These are phyloP conservation scores for Acanthoscelides obtectus DNA, from an alignment of 2,888 invertebrate genomes.

Conservation along the genomic window DNA sequence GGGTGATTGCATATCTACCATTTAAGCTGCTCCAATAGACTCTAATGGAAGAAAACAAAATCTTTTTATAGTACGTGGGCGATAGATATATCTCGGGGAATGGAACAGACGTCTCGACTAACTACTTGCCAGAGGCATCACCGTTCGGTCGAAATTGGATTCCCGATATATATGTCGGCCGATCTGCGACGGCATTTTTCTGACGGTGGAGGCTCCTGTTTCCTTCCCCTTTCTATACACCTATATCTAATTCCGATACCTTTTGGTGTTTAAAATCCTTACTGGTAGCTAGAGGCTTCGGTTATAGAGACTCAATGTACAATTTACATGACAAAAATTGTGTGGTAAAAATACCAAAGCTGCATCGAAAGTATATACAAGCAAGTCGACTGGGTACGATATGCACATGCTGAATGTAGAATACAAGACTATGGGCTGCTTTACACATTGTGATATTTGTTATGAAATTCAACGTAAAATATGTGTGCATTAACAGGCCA, in stretches of 20 bases:
- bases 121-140: conserved; percentile 34
- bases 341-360: no score
- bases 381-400: no score
- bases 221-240: conserved; percentile 29
- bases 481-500: no score
- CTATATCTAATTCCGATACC: conserved; percentile 34
- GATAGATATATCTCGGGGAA: conserved; percentile 4
- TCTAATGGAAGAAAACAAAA: conserved; percentile 3
- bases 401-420: no score
- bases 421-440: no score
- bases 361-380: no score
- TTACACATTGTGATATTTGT: no score
- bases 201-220: conserved; percentile 27
- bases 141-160: conserved; percentile 35
- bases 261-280: background rate
- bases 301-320: no score
- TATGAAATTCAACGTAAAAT: no score
- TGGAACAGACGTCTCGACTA: conserved; percentile 37
- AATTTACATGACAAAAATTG: no score
- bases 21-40: background rate
- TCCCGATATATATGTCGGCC: conserved; percentile 28
- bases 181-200: background rate
- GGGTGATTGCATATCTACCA: background rate
- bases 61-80: background rate
- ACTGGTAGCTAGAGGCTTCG: no score